Conservation (phyloP, 2,888 invertebrate species). For the Acrobeloides nanus region DNA sequence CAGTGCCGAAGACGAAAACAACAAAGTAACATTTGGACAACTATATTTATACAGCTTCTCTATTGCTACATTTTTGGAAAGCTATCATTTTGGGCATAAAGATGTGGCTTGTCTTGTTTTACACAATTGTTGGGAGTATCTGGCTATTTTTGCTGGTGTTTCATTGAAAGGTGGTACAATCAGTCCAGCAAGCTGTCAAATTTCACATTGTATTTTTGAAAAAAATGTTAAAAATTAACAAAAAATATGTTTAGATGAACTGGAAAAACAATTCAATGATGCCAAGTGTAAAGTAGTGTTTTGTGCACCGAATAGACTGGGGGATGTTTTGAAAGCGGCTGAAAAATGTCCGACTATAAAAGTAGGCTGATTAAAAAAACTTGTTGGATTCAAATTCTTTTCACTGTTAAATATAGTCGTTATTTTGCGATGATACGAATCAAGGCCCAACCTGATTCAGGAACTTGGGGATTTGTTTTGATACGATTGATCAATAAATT, state of each 20-base stretch:
- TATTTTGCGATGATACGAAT: too few species aligned
- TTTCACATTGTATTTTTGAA: constrained; percentile 33
- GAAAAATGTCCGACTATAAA: constrained; percentile 19
- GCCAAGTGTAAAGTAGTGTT: constrained; percentile 24
- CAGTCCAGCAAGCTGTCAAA: constrained; percentile 39
- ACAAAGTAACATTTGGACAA: too few species aligned
- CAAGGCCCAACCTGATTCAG: too few species aligned
- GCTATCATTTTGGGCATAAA: constrained; percentile 22
- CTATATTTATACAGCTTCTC: too few species aligned
- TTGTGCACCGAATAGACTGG: constrained; percentile 21
- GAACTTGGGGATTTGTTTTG: too few species aligned
- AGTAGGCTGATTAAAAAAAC: too few species aligned
- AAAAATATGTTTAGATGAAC: constrained; percentile 20
- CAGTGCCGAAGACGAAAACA: too few species aligned
- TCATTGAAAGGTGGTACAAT: constrained; percentile 34
- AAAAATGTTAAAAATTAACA: neutral
- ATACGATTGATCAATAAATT: too few species aligned
- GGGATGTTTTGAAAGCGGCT: constrained; percentile 27
- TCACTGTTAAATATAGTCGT: too few species aligned
- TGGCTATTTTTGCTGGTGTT: constrained; percentile 24
- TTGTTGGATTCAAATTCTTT: too few species aligned
- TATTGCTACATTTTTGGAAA: constrained; percentile 27
- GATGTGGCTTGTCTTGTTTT: constrained; percentile 37
- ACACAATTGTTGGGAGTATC: constrained; percentile 35
- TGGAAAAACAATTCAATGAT: constrained; percentile 32